Percentiles rank a stretch among this genome's conserved stretches.
phyloP scores from a whole-genome alignment of 2,888 invertebrate species.

The Blastobasis adustella region DNA sequence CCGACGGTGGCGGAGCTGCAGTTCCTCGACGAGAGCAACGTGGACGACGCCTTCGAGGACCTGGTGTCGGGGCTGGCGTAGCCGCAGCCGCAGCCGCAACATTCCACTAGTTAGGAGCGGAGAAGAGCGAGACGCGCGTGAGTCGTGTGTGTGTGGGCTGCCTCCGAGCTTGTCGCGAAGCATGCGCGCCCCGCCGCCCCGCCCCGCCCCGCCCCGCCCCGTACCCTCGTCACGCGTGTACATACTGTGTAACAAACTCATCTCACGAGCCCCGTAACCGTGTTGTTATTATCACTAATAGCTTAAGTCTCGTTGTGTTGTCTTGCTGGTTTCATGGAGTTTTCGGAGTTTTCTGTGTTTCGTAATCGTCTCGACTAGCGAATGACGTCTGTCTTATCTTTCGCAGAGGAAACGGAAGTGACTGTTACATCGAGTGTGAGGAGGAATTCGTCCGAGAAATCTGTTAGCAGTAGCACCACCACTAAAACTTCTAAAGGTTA shows the following conservation, averaged over 20 bases:
- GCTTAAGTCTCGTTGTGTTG: conserved; percentile 60
- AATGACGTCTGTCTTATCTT: conserved; percentile 12
- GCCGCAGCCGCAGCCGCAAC: conserved; percentile 35
- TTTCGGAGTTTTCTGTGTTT: conserved; percentile 29
- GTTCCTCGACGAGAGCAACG: conserved; percentile 85
- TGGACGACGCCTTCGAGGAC: conserved; percentile 92
- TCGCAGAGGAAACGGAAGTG: conserved; percentile 64
- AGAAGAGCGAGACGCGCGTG: conserved; percentile 70
- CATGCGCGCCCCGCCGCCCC: conserved; percentile 49
- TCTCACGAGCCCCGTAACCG: conserved; percentile 58
- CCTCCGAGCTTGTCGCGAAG: conserved; percentile 40
- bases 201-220: conserved; percentile 20
- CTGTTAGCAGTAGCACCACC: conserved; percentile 74
- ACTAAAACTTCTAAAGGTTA: conserved; percentile 77
- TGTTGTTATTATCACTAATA: conserved; percentile 71
- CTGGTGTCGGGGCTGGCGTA: conserved; percentile 80
- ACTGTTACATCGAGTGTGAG: conserved; percentile 66
- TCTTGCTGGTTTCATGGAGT: conserved; percentile 53
- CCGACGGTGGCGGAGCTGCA: conserved; percentile 80
- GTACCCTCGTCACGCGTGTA: conserved; percentile 32
- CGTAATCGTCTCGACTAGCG: conserved; percentile 2
- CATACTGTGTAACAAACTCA: conserved; percentile 55
- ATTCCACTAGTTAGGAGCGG: conserved; percentile 66
- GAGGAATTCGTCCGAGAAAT: conserved; percentile 70
- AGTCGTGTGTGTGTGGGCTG: conserved; percentile 71